A percentile compares a stretch with the other conserved stretches of the same genome.
These are phyloP conservation scores for Drosophila anomelani DNA, from an alignment of 2,888 invertebrate genomes.

Conservation along the genomic window DNA sequence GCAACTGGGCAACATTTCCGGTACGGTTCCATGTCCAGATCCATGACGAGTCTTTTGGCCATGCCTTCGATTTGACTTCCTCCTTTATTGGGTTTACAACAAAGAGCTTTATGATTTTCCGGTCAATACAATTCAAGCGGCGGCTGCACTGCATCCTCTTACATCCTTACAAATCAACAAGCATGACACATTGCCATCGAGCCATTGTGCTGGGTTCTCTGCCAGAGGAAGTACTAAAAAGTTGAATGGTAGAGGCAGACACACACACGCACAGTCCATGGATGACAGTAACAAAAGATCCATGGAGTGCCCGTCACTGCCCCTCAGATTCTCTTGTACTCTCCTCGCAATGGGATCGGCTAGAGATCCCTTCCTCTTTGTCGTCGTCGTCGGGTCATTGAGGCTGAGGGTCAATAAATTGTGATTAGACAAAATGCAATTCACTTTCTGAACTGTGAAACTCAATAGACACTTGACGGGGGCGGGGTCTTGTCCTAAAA, in stretches of 20 bases:
- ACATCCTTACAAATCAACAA: constrained; percentile 79
- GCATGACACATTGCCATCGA: constrained; percentile 76
- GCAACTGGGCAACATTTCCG: constrained; percentile 70
- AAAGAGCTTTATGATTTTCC: constrained; percentile 81
- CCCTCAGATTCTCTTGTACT: not conserved
- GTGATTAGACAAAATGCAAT: constrained; percentile 38
- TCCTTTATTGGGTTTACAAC: constrained; percentile 46
- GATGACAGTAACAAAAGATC: constrained; percentile 30
- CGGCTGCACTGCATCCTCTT: constrained; percentile 52
- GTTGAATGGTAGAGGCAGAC: constrained; percentile 7
- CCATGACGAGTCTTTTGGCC: constrained; percentile 52
- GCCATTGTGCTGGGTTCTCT: constrained; percentile 23
- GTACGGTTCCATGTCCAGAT: constrained; percentile 50
- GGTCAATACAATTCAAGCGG: constrained; percentile 76
- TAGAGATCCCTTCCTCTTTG: not conserved
- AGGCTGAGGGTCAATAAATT: constrained; percentile 66
- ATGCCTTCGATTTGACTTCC: constrained; percentile 56
- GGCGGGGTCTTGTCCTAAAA: not conserved
- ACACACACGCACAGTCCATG: constrained; percentile 3
- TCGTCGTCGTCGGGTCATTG: constrained; percentile 35
- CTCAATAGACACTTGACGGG: constrained; percentile 11
- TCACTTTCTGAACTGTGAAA: constrained; percentile 10
- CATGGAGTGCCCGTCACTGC: constrained; percentile 37
- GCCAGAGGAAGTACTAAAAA: constrained; percentile 70
- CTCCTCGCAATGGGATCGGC: not conserved